phyloP scores from a whole-genome alignment of 2,888 invertebrate genomes.

The Magallana nippona region DNA sequence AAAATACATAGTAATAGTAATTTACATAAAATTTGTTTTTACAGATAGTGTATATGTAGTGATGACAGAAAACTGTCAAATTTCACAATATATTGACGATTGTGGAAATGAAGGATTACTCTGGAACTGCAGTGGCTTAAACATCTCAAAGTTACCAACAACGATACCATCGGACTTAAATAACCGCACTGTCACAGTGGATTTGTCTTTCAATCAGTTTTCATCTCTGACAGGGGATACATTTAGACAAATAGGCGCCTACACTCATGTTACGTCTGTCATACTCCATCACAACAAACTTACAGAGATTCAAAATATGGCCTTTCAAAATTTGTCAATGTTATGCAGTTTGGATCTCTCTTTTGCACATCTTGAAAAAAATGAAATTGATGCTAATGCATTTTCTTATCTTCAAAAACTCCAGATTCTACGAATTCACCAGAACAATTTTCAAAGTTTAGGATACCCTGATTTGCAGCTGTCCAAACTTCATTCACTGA shows the following conservation, averaged over 20 bases:
- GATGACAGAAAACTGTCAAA: neutral
- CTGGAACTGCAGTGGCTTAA: neutral
- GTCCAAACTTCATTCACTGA: neutral
- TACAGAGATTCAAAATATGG: neutral
- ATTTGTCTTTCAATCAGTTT: constrained; percentile 7
- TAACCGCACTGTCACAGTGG: neutral
- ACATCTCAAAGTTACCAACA: neutral
- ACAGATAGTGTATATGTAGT: neutral
- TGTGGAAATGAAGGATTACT: neutral
- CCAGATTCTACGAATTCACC: neutral
- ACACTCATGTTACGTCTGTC: neutral
- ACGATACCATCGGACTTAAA: neutral
- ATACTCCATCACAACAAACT: neutral
- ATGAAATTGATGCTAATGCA: neutral
- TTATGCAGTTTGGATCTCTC: constrained; percentile 4
- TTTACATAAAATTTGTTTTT: neutral
- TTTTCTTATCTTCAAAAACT: neutral
- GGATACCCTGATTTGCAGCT: too few species aligned
- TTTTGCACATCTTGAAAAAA: neutral
- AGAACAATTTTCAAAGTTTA: neutral
- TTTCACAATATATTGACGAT: neutral
- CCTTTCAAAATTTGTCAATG: neutral
- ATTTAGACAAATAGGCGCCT: neutral
- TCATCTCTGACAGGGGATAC: neutral
- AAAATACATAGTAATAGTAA: too few species aligned